Evolutionary conservation across 2,888 invertebrate genomes (phyloP).

Genomic region (Tyria jacobaeae): DNA sequence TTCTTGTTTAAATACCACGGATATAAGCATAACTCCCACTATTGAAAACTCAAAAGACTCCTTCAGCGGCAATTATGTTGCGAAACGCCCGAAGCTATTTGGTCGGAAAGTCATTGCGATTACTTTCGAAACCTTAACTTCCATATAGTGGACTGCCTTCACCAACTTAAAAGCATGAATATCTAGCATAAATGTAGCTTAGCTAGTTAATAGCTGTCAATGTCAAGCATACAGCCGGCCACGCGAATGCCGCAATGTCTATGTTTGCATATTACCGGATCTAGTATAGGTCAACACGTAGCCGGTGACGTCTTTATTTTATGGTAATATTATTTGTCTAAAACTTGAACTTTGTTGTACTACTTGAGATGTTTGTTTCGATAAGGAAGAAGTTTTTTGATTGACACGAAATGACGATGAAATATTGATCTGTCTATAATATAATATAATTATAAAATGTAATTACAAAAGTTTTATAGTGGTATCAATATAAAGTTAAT

Average conservation of each 20-base stretch:
- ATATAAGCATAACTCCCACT: neutral
- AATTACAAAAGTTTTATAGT: too few relatives aligned
- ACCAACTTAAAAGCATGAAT: slow-evolving; percentile 20
- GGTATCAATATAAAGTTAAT: too few relatives aligned
- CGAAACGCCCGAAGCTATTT: slow-evolving; percentile 9
- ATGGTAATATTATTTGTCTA: slow-evolving; percentile 26
- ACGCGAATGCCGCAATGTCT: slow-evolving; percentile 14
- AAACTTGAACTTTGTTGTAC: slow-evolving; percentile 43
- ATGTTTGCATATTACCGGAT: slow-evolving; percentile 48
- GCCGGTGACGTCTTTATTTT: neutral
- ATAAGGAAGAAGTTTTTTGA: slow-evolving; percentile 1
- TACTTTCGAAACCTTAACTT: slow-evolving; percentile 13
- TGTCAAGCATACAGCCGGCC: slow-evolving; percentile 45
- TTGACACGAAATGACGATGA: neutral
- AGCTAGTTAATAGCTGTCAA: slow-evolving; percentile 35
- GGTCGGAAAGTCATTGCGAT: slow-evolving; percentile 16
- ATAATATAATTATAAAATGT: too few relatives aligned
- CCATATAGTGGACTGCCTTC: slow-evolving; percentile 26
- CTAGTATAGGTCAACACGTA: slow-evolving; percentile 34
- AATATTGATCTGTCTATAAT: neutral
- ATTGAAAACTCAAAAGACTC: neutral
- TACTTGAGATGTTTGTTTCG: slow-evolving; percentile 17
- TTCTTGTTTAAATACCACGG: neutral
- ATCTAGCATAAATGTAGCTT: slow-evolving; percentile 16
- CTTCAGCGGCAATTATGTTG: slow-evolving; percentile 2